Percentiles rank a stretch among this genome's conserved stretches.
Evolutionary conservation across 2,113 vertebrate species (phyloP).

Genomic region (Myocastor coypus): DNA sequence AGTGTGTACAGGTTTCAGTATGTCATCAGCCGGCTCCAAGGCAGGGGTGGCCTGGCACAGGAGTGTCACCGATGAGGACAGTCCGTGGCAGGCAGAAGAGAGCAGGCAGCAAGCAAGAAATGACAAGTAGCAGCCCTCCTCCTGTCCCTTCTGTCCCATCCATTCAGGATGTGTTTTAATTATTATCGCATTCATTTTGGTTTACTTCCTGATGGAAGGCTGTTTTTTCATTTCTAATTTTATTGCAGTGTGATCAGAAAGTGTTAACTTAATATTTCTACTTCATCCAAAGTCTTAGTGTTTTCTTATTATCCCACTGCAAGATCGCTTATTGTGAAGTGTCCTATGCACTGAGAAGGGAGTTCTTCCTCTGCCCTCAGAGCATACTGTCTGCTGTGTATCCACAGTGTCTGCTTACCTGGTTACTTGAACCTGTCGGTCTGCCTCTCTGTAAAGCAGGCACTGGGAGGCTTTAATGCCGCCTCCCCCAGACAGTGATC

Average conservation of each 20-base stretch:
- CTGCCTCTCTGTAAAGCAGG: background rate
- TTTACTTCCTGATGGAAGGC: background rate
- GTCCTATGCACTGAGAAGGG: fast-evolving
- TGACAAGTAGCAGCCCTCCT: background rate
- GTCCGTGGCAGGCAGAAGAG: background rate
- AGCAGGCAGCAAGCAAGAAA: background rate
- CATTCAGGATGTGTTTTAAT: background rate
- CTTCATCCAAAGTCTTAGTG: background rate
- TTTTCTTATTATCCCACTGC: background rate
- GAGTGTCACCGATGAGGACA: background rate
- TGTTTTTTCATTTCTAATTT: background rate
- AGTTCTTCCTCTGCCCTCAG: background rate
- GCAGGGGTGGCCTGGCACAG: too few species aligned
- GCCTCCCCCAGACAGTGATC: background rate
- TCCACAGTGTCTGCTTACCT: fast-evolving
- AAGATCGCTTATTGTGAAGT: background rate
- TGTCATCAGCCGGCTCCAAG: background rate
- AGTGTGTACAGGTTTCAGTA: background rate
- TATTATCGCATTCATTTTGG: background rate
- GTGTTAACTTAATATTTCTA: background rate
- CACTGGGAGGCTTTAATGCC: background rate
- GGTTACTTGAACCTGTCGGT: too few species aligned
- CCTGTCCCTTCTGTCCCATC: background rate
- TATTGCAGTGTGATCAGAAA: background rate
- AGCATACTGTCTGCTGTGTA: fast-evolving